Base-by-base conservation (phyloP, 2,888 invertebrate species). In the Pollenia amentaria region DNA sequence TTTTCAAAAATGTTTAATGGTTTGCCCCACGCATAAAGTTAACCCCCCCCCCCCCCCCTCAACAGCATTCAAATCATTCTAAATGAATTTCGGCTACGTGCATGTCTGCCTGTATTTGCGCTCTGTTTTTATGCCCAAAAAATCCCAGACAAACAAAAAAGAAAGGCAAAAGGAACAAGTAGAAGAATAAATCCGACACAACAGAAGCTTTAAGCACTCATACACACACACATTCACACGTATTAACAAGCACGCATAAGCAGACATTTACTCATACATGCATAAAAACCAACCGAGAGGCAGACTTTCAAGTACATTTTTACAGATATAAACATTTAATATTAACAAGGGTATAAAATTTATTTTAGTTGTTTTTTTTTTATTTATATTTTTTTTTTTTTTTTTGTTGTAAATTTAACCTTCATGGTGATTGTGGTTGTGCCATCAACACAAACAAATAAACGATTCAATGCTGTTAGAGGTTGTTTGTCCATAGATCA, bases 401-500 rank as follows among this genome's bases (percentile, higher is more conserved):
- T 55, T 65, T 12, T 76, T 44, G 18, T 80, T 57, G 62, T 46
- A 48, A 84, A 79, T 72, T 77, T 73, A 87, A 80, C 72, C 83
- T 87, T 87, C 62, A 75, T 69, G 62, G 48, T 53, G 72, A 18
- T 42, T 79, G 85, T 73, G 72, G 73, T 85, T 70, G 76, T 53
- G 40, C 18, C 48, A 55, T 62, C 14, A 60, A 44, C 57, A n/a
- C 42, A 55, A 64, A 42, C 18, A 53, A 73, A 46, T 14, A 10
- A 76, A 64, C 62, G 40, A 57, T 21, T 44, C 29, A 18, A 16
- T 60, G 57, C 48, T 77, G 65, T 65, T 65, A 72, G 53, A 53
- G 62, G 40, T 72, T 48, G 70, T 76, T 77, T 77, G 82, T 29
- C 80, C 84, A 89, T 90, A 90, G 92, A 91, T 91, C 92, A 91